Conservation (phyloP, 1,140 invertebrate genomes). For the Leptinotarsa undecemlineata region DNA sequence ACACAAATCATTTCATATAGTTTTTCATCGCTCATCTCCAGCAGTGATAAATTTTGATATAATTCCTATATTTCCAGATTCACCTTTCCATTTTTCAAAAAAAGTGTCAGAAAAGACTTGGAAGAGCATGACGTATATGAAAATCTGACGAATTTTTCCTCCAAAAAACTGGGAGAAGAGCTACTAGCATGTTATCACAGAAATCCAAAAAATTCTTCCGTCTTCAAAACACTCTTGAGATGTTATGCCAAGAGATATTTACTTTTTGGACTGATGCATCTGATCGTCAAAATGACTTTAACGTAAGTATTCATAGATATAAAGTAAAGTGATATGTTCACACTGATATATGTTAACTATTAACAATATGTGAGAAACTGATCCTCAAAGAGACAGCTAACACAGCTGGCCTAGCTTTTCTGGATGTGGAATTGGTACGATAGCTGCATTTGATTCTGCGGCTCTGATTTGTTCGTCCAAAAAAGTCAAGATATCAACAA, state of each 20-base stretch:
- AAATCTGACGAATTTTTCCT: slow-evolving; percentile 20
- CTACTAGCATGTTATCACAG: slow-evolving; percentile 29
- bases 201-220: slow-evolving; percentile 26
- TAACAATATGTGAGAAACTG: no score
- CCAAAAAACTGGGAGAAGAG: slow-evolving; percentile 34
- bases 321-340: no score
- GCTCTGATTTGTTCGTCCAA: no score
- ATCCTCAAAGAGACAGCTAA: no score
- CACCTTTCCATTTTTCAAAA: slow-evolving; percentile 26
- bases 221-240: slow-evolving; percentile 15
- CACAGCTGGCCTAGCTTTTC: no score
- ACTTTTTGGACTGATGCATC: slow-evolving; percentile 25
- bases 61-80: slow-evolving; percentile 23
- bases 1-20: no score
- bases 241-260: slow-evolving; percentile 34
- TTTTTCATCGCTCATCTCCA: no score
- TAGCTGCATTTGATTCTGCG: no score
- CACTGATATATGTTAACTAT: no score
- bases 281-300: slow-evolving; percentile 22
- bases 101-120: slow-evolving; percentile 29
- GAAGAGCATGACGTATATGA: slow-evolving; percentile 37
- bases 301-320: slow-evolving; percentile 29
- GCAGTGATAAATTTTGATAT: background rate
- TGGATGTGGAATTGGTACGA: no score
- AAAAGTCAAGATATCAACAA: no score